Base-by-base conservation (phyloP, 2,113 vertebrate genomes). In the Caloenas nicobarica region DNA sequence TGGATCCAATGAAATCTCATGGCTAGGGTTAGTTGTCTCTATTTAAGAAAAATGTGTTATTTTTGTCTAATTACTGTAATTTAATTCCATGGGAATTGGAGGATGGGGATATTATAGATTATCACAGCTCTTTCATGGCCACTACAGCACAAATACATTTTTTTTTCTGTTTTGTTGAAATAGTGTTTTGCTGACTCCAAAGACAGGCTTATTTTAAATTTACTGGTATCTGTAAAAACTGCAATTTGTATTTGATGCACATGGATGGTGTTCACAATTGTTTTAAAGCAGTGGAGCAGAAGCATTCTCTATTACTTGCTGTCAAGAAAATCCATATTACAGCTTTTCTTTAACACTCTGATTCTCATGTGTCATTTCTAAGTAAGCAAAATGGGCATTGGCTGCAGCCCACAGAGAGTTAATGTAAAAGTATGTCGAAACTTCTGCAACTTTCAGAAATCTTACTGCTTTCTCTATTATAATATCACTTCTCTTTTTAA, bases 201-300 rank as follows among this genome's bases (percentile, higher is more conserved):
- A 93, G 16, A 31, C 29, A 81, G 18, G 16, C 9, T 84, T 66
- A 13, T 87, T 95, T 91, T 42, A 72, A 81, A 81, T 82, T 79
- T 79, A 18, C 66, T 77, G 40, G 24, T 85, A 65, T 69, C 57
- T 44, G 4, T 66, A 71, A 51, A n/a, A 89, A 56, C 33, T 0
- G 0, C 36, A 33, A 66, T 95, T 80, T 89, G 16, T 80, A 69
- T 86, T 80, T 80, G 87, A 88, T 70, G 54, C 74, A 91, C 79
- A 90, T 31, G 62, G 68, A 64, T 1, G 1, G 36, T 46, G 50
- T 29, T 93, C 42, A 80, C 40, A 62, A 21, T 54, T 62, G n/a
- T 89, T 91, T 88, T 78, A 66, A 89, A 89, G 79, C 46, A 86
- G 74, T 31, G 34, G 13, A 73, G 77, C 62, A 94, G 89, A 88